These are phyloP conservation scores for Therioaphis trifolii DNA, from an alignment of 2,888 invertebrate species.

Conservation along the genomic window DNA sequence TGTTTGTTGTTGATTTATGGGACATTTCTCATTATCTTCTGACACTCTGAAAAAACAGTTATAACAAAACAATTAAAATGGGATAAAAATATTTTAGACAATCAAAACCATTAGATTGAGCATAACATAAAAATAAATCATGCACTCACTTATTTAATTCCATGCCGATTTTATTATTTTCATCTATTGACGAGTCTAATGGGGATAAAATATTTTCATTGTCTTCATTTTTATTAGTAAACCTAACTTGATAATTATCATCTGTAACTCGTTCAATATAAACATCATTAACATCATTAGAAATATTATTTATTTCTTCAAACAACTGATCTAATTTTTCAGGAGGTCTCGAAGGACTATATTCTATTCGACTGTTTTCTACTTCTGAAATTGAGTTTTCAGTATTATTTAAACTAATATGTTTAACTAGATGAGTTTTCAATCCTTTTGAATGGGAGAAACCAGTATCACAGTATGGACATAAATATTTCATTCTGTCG, in stretches of 20 bases:
- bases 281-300: not conserved
- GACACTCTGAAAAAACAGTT: not conserved
- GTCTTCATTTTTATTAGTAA: not conserved
- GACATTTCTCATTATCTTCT: not conserved
- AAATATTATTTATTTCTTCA: slow-evolving; percentile 28
- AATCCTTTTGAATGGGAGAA: slow-evolving; percentile 45
- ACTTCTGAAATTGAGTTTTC: slow-evolving; percentile 7
- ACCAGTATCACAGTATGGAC: slow-evolving; percentile 59
- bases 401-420: slow-evolving; percentile 12
- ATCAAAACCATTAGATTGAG: not conserved
- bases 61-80: not conserved
- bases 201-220: not conserved
- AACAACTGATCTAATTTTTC: slow-evolving; percentile 44
- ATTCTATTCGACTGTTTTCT: slow-evolving; percentile 18
- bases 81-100: not conserved
- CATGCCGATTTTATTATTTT: not conserved
- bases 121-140: not conserved
- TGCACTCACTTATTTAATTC: slow-evolving; percentile 24
- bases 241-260: slow-evolving; percentile 14
- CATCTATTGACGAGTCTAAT: not conserved
- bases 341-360: slow-evolving; percentile 26
- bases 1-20: not conserved
- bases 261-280: slow-evolving; percentile 20
- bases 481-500: slow-evolving; percentile 42
- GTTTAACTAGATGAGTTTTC: slow-evolving; percentile 35